Evolutionary conservation across 1,140 invertebrate genomes (phyloP), one percentile per base, ranked within the genome.

Genomic region (Ceratoteleas bidentatus): DNA sequence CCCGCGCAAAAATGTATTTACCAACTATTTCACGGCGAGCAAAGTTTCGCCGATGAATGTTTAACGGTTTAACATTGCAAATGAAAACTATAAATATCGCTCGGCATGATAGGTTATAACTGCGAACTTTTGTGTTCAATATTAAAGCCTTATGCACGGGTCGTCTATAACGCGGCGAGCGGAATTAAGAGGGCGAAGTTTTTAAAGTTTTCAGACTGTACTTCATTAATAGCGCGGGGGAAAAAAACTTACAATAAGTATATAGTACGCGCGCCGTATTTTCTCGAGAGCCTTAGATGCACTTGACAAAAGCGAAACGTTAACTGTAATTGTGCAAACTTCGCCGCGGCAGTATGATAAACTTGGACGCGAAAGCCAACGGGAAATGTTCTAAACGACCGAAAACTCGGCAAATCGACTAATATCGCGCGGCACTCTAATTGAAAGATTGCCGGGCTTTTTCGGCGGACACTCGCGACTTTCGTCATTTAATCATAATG

Each of bases 211-310:
- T 68, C 49, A 72, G 69, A 80, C 77, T 66, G 45, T 49, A 69
- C 49, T 79, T 79, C 61, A 79, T 79, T 73, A 78, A 72, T 66
- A 72, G 68, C 52, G n/a, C 24, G 38, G 53, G 9, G 50, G 52
- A 52, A 54, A 78, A 70, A 69, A 72, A 79, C 11, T 78, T 78
- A 65, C 70, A 70, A 78, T 65, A 78, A 72, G 66, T 70, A 50
- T 72, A 65, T 72, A 53, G 34, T 43, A 52, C 38, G 38, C 36
- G 38, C 11, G 32, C 0, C 61, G 13, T 47, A 15, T 15, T 69
- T 69, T 62, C 34, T 49, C 57, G 7, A 61, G 36, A 77, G 36
- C 53, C 47, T 45, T 54, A 54, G 43, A 52, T 52, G 49, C 38
- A 62, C 73, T 68, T 76, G 65, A 57, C 57, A 69, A 69, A 69